phyloP scores from a whole-genome alignment of 2,888 invertebrate species.

The Adelognathus sp. region DNA sequence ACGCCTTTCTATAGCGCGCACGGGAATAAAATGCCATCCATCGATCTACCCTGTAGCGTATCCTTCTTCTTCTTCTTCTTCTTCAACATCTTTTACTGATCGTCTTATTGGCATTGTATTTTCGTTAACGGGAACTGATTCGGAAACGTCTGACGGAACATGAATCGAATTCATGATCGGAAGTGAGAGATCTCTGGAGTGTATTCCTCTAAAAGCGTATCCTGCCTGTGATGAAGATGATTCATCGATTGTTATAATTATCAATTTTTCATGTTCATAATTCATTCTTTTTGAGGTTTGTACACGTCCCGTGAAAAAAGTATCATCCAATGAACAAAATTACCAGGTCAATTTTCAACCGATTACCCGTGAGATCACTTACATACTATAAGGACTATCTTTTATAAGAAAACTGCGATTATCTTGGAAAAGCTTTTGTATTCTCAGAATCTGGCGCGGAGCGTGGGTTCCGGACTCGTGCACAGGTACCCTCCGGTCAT shows the following conservation, averaged over 20 bases:
- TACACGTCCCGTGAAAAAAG: too few relatives aligned
- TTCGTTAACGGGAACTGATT: slow-evolving; percentile 14
- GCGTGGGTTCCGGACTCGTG: slow-evolving; percentile 56
- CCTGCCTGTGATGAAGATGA: too few relatives aligned
- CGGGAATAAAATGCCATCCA: slow-evolving; percentile 64
- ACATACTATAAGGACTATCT: neutral
- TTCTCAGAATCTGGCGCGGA: slow-evolving; percentile 67
- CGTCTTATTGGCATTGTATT: slow-evolving; percentile 10
- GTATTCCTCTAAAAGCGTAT: too few relatives aligned
- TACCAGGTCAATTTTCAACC: too few relatives aligned
- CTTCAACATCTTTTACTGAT: slow-evolving; percentile 34
- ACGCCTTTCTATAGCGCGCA: slow-evolving; percentile 63
- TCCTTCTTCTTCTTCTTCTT: slow-evolving; percentile 57
- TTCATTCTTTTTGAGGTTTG: too few relatives aligned
- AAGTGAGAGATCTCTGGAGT: neutral
- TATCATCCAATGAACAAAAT: too few relatives aligned
- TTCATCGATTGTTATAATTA: too few relatives aligned
- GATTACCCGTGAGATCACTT: neutral
- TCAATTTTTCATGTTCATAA: too few relatives aligned
- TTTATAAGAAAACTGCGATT: neutral
- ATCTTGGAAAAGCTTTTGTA: slow-evolving; percentile 64
- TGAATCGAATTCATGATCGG: neutral
- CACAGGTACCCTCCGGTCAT: slow-evolving; percentile 68
- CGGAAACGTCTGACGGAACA: neutral
- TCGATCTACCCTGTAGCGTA: slow-evolving; percentile 68